Evolutionary conservation across 2,888 invertebrate genomes (phyloP).

Genomic region (Pammene fasciana): DNA sequence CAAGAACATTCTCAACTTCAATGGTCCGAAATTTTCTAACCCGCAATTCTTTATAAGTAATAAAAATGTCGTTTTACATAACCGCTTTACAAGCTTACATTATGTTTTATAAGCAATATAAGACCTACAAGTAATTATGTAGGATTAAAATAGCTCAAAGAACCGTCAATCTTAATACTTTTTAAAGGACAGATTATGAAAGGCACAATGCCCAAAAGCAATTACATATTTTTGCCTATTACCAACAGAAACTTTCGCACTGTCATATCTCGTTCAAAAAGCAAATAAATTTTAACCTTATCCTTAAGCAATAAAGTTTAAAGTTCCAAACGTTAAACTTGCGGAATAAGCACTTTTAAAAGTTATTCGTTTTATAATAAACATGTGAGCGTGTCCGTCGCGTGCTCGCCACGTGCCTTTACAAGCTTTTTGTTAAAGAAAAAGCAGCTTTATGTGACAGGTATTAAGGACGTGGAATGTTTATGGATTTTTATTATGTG

Average conservation of each 20-base stretch:
- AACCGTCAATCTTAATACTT: conserved; percentile 56
- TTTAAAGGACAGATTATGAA: conserved; percentile 61
- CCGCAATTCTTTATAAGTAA: not conserved
- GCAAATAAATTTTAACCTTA: not conserved
- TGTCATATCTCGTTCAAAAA: not conserved
- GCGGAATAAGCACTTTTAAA: not conserved
- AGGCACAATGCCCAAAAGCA: conserved; percentile 59
- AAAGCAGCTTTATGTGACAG: not conserved
- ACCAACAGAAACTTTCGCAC: conserved; percentile 43
- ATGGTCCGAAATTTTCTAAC: not conserved
- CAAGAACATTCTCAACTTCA: not conserved
- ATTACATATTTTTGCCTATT: conserved; percentile 71
- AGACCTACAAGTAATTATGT: conserved; percentile 20
- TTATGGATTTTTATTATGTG: conserved; percentile 5
- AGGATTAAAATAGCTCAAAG: conserved; percentile 34
- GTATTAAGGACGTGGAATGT: not conserved
- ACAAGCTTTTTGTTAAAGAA: not conserved
- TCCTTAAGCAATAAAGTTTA: not conserved
- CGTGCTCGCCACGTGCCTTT: conserved; percentile 47
- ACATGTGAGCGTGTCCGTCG: conserved; percentile 35
- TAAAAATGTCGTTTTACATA: not conserved
- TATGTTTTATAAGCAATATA: not conserved
- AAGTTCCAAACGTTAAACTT: not conserved
- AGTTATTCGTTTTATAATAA: conserved; percentile 3
- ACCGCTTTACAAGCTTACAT: not conserved